Percentiles rank a stretch among this genome's conserved stretches.
These are phyloP conservation scores for Orchesellides sinensis DNA, from an alignment of 2,888 invertebrate genomes.

Conservation along the genomic window DNA sequence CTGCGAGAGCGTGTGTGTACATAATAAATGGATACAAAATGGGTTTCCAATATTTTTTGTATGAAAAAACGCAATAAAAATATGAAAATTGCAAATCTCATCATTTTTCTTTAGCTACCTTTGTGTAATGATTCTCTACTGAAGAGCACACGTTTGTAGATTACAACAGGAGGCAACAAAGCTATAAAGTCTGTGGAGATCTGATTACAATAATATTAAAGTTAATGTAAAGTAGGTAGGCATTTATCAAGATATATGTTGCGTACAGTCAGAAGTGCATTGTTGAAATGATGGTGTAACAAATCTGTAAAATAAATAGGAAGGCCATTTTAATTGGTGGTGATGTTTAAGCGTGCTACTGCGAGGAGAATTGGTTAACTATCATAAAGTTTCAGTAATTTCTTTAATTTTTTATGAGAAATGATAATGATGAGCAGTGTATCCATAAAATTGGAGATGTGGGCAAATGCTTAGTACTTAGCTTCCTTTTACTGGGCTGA, in stretches of 20 bases:
- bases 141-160: too few species aligned
- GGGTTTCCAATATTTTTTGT: slow-evolving; percentile 34
- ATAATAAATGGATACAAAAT: slow-evolving; percentile 10
- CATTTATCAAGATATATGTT: background rate
- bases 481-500: too few species aligned
- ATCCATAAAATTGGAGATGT: background rate
- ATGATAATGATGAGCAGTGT: background rate
- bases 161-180: too few species aligned
- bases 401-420: background rate
- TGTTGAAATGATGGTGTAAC: slow-evolving; percentile 5
- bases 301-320: background rate
- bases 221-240: too few species aligned
- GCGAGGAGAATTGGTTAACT: background rate
- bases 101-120: background rate
- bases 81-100: slow-evolving; percentile 39
- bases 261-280: background rate
- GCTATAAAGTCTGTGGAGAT: too few species aligned
- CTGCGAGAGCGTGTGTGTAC: slow-evolving; percentile 35
- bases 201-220: too few species aligned
- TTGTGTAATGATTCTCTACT: too few species aligned
- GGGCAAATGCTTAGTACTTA: too few species aligned
- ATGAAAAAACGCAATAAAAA: slow-evolving; percentile 32
- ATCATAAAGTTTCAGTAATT: background rate
- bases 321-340: background rate
- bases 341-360: background rate